Base-by-base conservation (phyloP, 2,113 vertebrate genomes). In the Leucopsar rothschildi region DNA sequence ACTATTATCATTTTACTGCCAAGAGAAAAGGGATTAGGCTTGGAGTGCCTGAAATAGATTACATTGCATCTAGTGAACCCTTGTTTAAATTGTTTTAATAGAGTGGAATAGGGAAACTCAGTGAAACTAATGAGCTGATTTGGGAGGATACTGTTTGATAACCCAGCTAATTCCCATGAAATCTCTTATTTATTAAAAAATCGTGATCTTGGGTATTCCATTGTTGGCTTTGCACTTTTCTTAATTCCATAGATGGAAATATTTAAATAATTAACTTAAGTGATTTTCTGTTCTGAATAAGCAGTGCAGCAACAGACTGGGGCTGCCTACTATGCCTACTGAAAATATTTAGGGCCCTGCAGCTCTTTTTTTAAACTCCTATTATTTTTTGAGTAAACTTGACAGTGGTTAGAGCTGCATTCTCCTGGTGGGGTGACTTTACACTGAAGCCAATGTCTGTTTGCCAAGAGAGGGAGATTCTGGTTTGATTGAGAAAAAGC, bases 51-150 rank as follows among this genome's bases (percentile, higher is more conserved):
- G 68, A 86, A 93, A 81, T 88, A 95, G 63, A 92, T 93, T 95
- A 82, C 63, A 81, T 66, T 94, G 64, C 63, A 69, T 84, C 72
- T 80, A 90, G 91, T 96, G 90, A 96, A 92, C 61, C 29, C 50
- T 90, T 22, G 53, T 75, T 91, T 86, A 85, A 97, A 93, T 89
- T 70, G 78, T 92, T 96, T 80, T 93, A 95, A 94, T 95, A 60
- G 94, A 85, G 28, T 53, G 77, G 70, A 93, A 93, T 77, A 49
- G 57, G 73, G 21, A 60, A 79, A 92, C 66, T 53, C 70, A 49
- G 59, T 64, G 72, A 92, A 90, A 82, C 69, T 94, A 95, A 96
- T 96, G 80, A 95, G 77, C 47, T 94, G 86, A 85, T 94, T 88
- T 92, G 76, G 50, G 69, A 92, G 77, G 86, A 71, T 80, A 80